Percentiles rank a stretch among this genome's conserved stretches.
Conservation (phyloP, 2,888 invertebrate genomes). For the Tipula confusa region DNA sequence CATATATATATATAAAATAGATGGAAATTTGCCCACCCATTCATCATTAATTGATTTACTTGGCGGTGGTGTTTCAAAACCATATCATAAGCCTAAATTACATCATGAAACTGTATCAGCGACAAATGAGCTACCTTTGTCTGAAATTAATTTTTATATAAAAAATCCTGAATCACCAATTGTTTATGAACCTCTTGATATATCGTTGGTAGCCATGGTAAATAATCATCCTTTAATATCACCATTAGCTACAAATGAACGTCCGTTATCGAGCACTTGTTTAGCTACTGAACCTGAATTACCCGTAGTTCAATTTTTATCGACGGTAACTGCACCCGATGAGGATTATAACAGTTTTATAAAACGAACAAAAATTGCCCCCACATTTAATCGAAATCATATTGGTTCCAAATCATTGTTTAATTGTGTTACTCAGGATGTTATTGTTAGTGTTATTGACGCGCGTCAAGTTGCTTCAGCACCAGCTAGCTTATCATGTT, state of each 20-base stretch:
- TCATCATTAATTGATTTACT: not conserved
- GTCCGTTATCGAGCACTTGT: constrained; percentile 47
- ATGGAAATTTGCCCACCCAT: not conserved
- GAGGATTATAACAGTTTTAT: not conserved
- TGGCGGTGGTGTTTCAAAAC: not conserved
- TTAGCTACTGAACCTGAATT: constrained; percentile 34
- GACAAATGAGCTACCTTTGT: constrained; percentile 65
- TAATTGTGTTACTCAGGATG: not conserved
- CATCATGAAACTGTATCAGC: constrained; percentile 54
- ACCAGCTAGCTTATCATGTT: not conserved
- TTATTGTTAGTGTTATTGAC: not conserved
- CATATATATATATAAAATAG: too few relatives aligned
- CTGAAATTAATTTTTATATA: constrained; percentile 54
- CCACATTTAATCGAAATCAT: not conserved
- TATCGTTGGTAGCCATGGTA: constrained; percentile 33
- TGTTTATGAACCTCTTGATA: constrained; percentile 38
- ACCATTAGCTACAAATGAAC: constrained; percentile 49
- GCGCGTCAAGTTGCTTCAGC: constrained; percentile 20
- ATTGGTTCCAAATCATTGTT: not conserved
- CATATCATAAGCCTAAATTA: constrained; percentile 33
- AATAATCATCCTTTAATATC: constrained; percentile 50
- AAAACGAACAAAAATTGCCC: not conserved
- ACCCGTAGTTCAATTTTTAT: constrained; percentile 33
- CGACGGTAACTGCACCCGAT: not conserved
- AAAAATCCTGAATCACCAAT: constrained; percentile 45